Percentiles rank a stretch among this genome's conserved stretches.
phyloP scores from a whole-genome alignment of 2,888 invertebrate species.

The Chaitophorus viminalis region DNA sequence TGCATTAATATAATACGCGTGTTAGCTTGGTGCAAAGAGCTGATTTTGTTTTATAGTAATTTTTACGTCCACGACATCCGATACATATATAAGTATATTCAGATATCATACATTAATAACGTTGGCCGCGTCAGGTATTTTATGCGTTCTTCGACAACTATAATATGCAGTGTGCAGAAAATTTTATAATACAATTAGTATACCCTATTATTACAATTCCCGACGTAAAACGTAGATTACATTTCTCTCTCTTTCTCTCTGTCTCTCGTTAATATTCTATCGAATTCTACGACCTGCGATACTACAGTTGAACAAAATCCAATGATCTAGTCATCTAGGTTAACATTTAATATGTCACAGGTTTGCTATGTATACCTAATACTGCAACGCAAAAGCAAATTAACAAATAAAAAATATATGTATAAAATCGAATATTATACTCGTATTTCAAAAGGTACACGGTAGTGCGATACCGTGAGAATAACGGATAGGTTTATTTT shows the following conservation, averaged over 20 bases:
- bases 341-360: too few relatives aligned
- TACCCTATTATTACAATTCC: not conserved
- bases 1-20: too few relatives aligned
- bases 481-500: not conserved
- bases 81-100: not conserved
- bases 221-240: not conserved
- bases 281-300: not conserved
- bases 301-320: not conserved
- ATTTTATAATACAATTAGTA: too few relatives aligned
- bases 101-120: not conserved
- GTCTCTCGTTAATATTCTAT: not conserved
- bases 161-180: too few relatives aligned
- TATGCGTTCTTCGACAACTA: too few relatives aligned
- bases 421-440: not conserved
- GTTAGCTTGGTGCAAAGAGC: too few relatives aligned
- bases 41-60: not conserved
- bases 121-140: not conserved
- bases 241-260: not conserved
- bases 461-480: not conserved
- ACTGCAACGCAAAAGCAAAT: too few relatives aligned
- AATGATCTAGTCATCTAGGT: too few relatives aligned
- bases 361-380: too few relatives aligned
- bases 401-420: too few relatives aligned
- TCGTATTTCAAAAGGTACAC: not conserved
- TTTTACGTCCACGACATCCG: not conserved